Base-by-base conservation (phyloP, 2,888 invertebrate genomes). In the Alviniconcha strummeri region DNA sequence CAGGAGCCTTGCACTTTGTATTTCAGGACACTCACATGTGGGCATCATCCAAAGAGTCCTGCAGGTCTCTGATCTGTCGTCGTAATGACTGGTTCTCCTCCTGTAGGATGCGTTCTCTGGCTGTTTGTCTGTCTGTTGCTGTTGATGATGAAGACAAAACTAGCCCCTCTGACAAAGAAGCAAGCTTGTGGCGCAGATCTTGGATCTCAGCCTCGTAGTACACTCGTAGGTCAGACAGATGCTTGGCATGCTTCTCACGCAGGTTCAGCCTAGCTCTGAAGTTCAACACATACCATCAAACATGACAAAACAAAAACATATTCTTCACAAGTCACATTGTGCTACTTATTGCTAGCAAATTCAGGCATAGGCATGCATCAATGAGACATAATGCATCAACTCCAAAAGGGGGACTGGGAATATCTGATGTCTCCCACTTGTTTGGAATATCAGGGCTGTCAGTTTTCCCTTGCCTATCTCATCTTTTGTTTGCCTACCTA, bases 191-290 rank as follows among this genome's bases (percentile, higher is more conserved):
- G n/a, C 89, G 84, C 79, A 92, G 82, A 11, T 91, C 91, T 55
- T 87, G 86, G 55, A 92, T 75, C 84, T 92, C 92, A 57, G 90
- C 88, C 84, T 92, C 91, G 64, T 92, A 92, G 83, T 91, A 92
- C 13, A 89, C 88, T 52, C 90, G 86, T 17, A 92, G 88, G 84
- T 92, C 91, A 17, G 91, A 86, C 84, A 92, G 82, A 81, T 92
- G 91, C 82, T 91, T 90, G 80, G 91, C 87, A 87, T 92, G 92
- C 80, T 92, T 92, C 86, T 91, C 90, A 67, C 91, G 82, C 64
- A 92, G 86, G 82, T 87, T 90, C 9, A 89, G 84, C 72, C 90
- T 87, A 8, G 87, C 85, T 83, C 91, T 91, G 85, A 56, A 86
- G 36, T 36, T 36, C 36, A 36, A 36, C 36, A 36, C 36, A 36